These are phyloP conservation scores for Oxygymnocypris stewartii DNA, from an alignment of 2,113 vertebrate species.

Conservation along the genomic window DNA sequence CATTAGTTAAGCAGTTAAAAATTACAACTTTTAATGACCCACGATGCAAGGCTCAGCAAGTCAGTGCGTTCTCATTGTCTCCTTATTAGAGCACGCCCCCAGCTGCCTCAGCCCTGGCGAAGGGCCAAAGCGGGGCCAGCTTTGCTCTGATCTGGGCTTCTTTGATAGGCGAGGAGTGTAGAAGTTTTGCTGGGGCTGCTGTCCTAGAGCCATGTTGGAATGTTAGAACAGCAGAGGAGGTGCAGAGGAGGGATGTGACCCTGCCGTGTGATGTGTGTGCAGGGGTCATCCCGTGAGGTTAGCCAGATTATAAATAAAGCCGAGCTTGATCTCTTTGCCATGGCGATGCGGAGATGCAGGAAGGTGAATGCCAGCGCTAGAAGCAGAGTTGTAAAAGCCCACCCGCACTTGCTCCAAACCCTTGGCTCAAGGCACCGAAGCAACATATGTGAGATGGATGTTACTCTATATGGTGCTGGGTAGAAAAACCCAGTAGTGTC, in stretches of 20 bases:
- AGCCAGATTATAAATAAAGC: slow-evolving; percentile 80
- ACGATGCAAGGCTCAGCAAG: slow-evolving; percentile 72
- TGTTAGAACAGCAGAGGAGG: slow-evolving; percentile 70
- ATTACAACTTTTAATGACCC: slow-evolving; percentile 58
- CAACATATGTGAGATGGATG: slow-evolving; percentile 47
- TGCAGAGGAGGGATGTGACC: slow-evolving; percentile 73
- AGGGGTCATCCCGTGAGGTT: slow-evolving; percentile 71
- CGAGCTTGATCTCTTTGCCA: slow-evolving; percentile 64
- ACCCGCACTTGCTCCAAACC: slow-evolving; percentile 63
- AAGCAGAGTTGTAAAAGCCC: slow-evolving; percentile 66
- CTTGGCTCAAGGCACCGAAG: slow-evolving; percentile 70
- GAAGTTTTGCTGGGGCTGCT: slow-evolving; percentile 70
- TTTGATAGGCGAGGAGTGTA: slow-evolving; percentile 72
- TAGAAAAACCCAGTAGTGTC: slow-evolving; percentile 2
- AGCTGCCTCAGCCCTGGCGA: slow-evolving; percentile 75
- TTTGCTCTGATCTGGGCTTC: slow-evolving; percentile 73
- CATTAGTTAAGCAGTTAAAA: slow-evolving; percentile 15
- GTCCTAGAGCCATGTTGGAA: slow-evolving; percentile 80
- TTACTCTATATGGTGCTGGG: slow-evolving; percentile 27
- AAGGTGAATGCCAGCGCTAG: slow-evolving; percentile 73
- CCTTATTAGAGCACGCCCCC: slow-evolving; percentile 75
- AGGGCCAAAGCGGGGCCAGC: slow-evolving; percentile 63
- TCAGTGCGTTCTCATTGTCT: slow-evolving; percentile 73
- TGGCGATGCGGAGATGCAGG: slow-evolving; percentile 65
- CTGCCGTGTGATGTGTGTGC: slow-evolving; percentile 72